Evolutionary conservation across 1,140 invertebrate genomes (phyloP), one percentile per base, ranked within the genome.

Genomic region (Marisa cornuarietis): DNA sequence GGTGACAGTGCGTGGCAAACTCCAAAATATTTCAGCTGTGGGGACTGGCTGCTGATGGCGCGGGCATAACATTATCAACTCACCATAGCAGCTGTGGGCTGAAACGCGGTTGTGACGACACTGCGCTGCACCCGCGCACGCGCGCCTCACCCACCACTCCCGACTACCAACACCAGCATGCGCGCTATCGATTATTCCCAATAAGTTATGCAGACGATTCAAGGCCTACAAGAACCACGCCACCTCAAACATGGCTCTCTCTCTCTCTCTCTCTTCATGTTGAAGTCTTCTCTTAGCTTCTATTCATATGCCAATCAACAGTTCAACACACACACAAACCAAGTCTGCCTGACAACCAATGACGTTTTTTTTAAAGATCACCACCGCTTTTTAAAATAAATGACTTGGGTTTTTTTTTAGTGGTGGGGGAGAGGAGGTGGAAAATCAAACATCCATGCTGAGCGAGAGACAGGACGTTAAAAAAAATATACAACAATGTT

Each of bases 31-130:
- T 58, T 58, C 11, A 58, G 24, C 74, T 42, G 62, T 65, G 74
- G n/a, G 58, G 74, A 42, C 42, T 61, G 74, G 62, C 61, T 52
- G 61, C 63, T 65, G 74, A 8, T 58, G 54, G 54, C 11, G 11
- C 54, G 16, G 54, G 68, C 76, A 78, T 78, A 69, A 66, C 76
- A 78, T 78, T 78, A 78, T 69, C 61, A 78, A 71, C 58, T 58
- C 54, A 18, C 54, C 54, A 18, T 58, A 18, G 42, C 26, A 13
- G 61, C 13, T 66, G 68, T 58, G 16, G 52, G 68, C 65, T n/a
- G 52, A 26, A n/a, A 26, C 51, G 20, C 63, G 54, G 22, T 20
- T 10, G 76, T 69, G 68, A 78, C 76, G 68, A 78, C 49, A 54
- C 76, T 5, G 31, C 49, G 26, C 8, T 42, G 65, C 75, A 68